These are phyloP conservation scores for Torymus aiolomorphi DNA, from an alignment of 2,888 invertebrate species.

Conservation along the genomic window DNA sequence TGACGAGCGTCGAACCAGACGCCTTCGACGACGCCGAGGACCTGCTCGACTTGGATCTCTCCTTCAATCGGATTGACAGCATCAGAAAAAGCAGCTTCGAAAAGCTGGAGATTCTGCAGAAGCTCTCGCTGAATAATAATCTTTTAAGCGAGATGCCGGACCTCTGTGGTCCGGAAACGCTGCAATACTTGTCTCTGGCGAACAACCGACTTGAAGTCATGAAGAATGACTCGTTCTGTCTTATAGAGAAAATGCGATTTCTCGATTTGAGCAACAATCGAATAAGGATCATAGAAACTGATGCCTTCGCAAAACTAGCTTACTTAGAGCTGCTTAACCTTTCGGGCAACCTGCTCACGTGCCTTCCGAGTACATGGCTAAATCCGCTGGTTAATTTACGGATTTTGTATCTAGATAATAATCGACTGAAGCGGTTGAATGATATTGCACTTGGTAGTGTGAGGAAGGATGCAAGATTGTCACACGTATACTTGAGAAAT, in stretches of 20 bases:
- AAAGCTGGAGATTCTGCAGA: conserved; percentile 56
- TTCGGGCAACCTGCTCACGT: conserved; percentile 59
- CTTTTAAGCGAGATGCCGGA: conserved; percentile 59
- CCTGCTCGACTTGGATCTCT: conserved; percentile 63
- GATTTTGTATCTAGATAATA: conserved; percentile 58
- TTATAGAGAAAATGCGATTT: conserved; percentile 58
- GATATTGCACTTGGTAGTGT: conserved; percentile 57
- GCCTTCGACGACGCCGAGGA: conserved; percentile 61
- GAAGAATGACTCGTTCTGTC: conserved; percentile 53
- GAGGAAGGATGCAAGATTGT: conserved; percentile 45
- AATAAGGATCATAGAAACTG: conserved; percentile 58
- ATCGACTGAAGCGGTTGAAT: conserved; percentile 57
- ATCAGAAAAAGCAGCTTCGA: conserved; percentile 60
- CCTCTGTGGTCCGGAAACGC: conserved; percentile 24
- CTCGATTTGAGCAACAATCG: conserved; percentile 63
- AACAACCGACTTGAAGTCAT: conserved; percentile 58
- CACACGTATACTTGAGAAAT: conserved; percentile 62
- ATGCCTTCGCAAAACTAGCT: conserved; percentile 54
- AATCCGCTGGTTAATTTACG: conserved; percentile 18
- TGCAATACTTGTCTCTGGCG: conserved; percentile 60
- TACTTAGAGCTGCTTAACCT: conserved; percentile 58
- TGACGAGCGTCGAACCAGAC: conserved; percentile 60
- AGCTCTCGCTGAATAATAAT: conserved; percentile 62
- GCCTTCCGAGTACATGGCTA: conserved; percentile 57
- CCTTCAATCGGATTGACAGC: conserved; percentile 61